These are phyloP conservation scores for Empidonax alnorum DNA, from an alignment of 2,113 vertebrate species.

Conservation along the genomic window DNA sequence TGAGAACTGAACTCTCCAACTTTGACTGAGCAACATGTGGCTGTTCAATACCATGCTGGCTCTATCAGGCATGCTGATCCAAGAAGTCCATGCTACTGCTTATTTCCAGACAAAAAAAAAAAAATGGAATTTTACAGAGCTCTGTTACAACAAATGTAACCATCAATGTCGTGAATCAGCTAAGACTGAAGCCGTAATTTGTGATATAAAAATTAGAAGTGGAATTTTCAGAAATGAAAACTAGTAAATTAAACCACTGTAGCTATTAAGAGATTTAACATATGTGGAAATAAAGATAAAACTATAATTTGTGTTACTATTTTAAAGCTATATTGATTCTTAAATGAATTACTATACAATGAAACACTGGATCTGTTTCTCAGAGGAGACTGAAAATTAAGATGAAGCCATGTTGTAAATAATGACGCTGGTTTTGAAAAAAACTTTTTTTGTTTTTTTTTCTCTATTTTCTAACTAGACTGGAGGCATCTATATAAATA, in stretches of 20 bases:
- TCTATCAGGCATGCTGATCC: neutral
- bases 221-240: neutral
- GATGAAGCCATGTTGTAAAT: neutral
- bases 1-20: neutral
- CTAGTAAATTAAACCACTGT: neutral
- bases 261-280: neutral
- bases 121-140: neutral
- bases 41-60: neutral
- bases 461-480: neutral
- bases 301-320: neutral
- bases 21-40: neutral
- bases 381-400: neutral
- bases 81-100: neutral
- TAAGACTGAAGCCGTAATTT: neutral
- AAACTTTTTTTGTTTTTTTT: fast-evolving
- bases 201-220: neutral
- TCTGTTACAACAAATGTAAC: neutral
- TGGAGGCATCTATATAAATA: constrained; percentile 15
- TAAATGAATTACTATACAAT: neutral
- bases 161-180: neutral
- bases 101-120: neutral
- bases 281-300: neutral
- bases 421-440: neutral
- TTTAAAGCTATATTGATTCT: neutral
- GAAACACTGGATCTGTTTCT: neutral